Evolutionary conservation across 2,888 invertebrate genomes (phyloP).

Genomic region (Chironomus tentans): DNA sequence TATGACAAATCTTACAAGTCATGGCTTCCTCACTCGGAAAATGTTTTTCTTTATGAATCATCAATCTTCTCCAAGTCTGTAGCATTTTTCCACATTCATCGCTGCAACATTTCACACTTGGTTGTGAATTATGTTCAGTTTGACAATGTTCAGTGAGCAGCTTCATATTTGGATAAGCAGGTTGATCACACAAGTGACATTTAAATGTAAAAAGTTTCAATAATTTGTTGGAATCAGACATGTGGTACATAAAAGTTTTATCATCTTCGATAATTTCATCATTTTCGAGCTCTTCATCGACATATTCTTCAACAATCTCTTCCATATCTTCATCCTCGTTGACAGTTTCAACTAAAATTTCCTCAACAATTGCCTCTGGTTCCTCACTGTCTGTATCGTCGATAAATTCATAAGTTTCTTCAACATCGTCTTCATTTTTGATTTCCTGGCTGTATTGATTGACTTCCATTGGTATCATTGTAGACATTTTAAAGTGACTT

Average conservation of each 20-base stretch:
- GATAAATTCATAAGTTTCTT: not conserved
- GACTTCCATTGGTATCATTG: not conserved
- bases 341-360: no score
- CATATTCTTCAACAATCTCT: not conserved
- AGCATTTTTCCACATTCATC: not conserved
- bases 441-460: not conserved
- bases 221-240: no score
- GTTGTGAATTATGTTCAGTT: not conserved
- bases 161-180: not conserved
- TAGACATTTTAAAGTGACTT: not conserved
- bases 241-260: no score
- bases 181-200: constrained; percentile 16
- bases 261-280: not conserved
- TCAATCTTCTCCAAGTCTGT: constrained; percentile 3
- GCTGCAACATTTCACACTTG: constrained; percentile 1
- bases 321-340: no score
- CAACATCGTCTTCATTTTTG: not conserved
- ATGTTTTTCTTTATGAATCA: constrained; percentile 18
- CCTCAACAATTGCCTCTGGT: no score
- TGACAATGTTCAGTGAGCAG: not conserved
- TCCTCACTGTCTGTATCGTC: not conserved
- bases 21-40: not conserved
- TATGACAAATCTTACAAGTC: not conserved
- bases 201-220: not conserved
- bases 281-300: not conserved